A percentile compares a stretch with the other conserved stretches of the same genome.
Conservation (phyloP, 2,888 invertebrate species). For the Epinotia bilunana region DNA sequence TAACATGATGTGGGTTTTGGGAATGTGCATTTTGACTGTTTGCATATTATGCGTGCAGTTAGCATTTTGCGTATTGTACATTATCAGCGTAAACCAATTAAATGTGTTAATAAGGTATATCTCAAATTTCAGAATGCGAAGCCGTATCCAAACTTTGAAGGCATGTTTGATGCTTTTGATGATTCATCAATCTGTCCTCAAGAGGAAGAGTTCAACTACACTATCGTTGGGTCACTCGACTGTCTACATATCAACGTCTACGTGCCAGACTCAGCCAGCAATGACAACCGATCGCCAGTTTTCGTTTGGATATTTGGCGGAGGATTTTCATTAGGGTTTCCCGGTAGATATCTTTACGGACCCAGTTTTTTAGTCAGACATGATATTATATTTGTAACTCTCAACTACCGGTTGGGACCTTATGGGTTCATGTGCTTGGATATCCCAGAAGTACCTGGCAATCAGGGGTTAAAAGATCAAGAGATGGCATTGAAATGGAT, state of each 20-base stretch:
- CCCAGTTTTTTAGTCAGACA: slow-evolving; percentile 62
- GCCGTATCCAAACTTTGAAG: slow-evolving; percentile 58
- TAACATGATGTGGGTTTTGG: too few species aligned
- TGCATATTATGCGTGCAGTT: too few species aligned
- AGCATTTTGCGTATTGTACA: too few species aligned
- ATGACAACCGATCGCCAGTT: slow-evolving; percentile 58
- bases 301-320: slow-evolving; percentile 68
- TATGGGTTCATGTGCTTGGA: slow-evolving; percentile 71
- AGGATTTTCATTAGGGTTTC: slow-evolving; percentile 54
- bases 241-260: slow-evolving; percentile 65
- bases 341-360: slow-evolving; percentile 56
- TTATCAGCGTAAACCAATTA: too few species aligned
- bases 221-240: slow-evolving; percentile 57
- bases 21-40: too few species aligned
- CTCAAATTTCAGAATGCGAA: slow-evolving; percentile 56
- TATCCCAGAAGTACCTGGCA: slow-evolving; percentile 61
- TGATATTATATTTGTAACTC: slow-evolving; percentile 63
- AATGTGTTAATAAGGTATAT: too few species aligned
- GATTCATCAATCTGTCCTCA: slow-evolving; percentile 66
- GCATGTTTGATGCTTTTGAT: slow-evolving; percentile 62
- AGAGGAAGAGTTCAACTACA: slow-evolving; percentile 53
- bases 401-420: slow-evolving; percentile 67
- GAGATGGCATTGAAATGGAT: slow-evolving; percentile 64
- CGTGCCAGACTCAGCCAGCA: slow-evolving; percentile 59
- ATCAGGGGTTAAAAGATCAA: slow-evolving; percentile 71